These are phyloP conservation scores for Decapterus maruadsi DNA, from an alignment of 2,797 vertebrate species.

Conservation along the genomic window DNA sequence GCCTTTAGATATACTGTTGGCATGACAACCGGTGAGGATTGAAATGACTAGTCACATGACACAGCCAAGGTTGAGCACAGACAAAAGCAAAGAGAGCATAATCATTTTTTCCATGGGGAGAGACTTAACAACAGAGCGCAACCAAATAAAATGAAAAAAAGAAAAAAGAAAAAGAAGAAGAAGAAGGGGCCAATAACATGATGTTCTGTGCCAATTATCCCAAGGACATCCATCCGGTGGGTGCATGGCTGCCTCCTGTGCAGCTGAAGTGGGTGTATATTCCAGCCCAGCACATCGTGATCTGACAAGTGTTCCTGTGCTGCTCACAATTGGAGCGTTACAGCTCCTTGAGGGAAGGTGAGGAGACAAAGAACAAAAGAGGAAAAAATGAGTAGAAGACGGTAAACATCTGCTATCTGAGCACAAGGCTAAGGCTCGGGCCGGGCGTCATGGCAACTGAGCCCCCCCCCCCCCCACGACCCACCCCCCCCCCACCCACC, in stretches of 20 bases:
- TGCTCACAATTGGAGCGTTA: constrained; percentile 38
- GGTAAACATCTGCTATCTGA: constrained; percentile 61
- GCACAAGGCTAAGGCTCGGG: constrained; percentile 53
- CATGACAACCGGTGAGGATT: constrained; percentile 83
- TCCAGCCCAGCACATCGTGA: constrained; percentile 63
- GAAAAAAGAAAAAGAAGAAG: constrained; percentile 15
- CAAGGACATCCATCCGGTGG: constrained; percentile 66
- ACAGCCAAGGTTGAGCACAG: constrained; percentile 75
- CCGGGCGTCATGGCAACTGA: constrained; percentile 78
- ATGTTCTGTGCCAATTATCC: constrained; percentile 71
- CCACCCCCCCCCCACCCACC: too few relatives aligned
- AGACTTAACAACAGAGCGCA: constrained; percentile 50
- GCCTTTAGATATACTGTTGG: constrained; percentile 79
- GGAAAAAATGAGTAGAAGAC: constrained; percentile 53
- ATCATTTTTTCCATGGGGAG: constrained; percentile 51
- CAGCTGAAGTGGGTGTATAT: constrained; percentile 53
- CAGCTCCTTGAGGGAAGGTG: constrained; percentile 45
- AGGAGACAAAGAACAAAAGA: constrained; percentile 49
- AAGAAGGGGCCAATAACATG: constrained; percentile 49
- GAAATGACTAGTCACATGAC: constrained; percentile 76
- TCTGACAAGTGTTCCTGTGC: constrained; percentile 58
- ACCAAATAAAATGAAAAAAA: not conserved
- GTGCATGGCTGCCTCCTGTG: constrained; percentile 47
- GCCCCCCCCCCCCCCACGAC: not conserved
- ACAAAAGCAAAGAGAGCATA: constrained; percentile 61